phyloP scores from a whole-genome alignment of 2,113 vertebrate species.

The Aptenodytes forsteri region DNA sequence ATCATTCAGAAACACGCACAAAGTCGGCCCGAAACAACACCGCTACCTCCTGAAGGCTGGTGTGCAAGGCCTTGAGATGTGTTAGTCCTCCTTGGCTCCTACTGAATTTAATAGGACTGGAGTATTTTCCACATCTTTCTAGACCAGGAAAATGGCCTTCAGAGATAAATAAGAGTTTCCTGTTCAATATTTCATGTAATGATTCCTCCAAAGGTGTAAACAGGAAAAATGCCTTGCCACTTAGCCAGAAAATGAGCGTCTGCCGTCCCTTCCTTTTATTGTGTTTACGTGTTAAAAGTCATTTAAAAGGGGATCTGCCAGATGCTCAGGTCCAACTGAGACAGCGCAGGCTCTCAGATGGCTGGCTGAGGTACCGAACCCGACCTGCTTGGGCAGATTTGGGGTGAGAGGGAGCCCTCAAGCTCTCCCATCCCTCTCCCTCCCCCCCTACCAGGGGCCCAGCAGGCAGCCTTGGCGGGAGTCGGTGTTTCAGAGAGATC shows the following conservation, averaged over 20 bases:
- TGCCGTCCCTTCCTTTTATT: neutral
- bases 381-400: neutral
- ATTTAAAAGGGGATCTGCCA: slow-evolving; percentile 4
- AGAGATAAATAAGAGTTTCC: slow-evolving; percentile 26
- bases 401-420: neutral
- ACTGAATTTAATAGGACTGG: neutral
- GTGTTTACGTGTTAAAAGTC: neutral
- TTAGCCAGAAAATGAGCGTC: slow-evolving; percentile 15
- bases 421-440: neutral
- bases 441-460: neutral
- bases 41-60: neutral
- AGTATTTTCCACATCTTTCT: neutral
- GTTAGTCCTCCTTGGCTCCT: neutral
- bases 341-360: neutral
- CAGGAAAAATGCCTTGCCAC: slow-evolving; percentile 15
- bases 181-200: slow-evolving; percentile 56
- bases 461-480: accelerated
- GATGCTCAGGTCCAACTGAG: neutral
- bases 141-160: slow-evolving; percentile 12
- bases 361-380: neutral
- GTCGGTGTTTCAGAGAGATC: accelerated
- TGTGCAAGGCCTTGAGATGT: neutral
- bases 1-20: neutral
- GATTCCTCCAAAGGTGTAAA: slow-evolving; percentile 50
- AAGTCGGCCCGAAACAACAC: neutral